A percentile compares a stretch with the other conserved stretches of the same genome.
These are phyloP conservation scores for Eudyptes chrysolophus DNA, from an alignment of 2,113 vertebrate species.

Conservation along the genomic window DNA sequence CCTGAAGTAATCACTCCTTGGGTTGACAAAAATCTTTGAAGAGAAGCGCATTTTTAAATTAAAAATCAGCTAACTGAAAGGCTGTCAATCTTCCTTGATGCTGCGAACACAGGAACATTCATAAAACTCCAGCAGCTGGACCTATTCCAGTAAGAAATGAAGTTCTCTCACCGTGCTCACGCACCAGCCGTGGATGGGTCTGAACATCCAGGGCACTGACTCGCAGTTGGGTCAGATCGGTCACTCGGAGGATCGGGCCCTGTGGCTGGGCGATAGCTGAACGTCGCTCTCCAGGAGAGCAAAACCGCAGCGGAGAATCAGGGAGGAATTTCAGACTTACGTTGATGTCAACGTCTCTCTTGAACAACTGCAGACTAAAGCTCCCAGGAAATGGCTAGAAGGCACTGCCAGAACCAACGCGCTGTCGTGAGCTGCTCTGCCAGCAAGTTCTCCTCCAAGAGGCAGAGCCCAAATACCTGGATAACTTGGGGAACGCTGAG, in stretches of 20 bases:
- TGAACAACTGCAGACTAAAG: not conserved
- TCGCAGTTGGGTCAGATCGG: rapidly evolving
- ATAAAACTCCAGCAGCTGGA: not conserved
- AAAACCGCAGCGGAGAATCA: not conserved
- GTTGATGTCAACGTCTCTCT: not conserved
- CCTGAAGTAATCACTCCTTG: not conserved
- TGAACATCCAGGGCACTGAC: too few species aligned
- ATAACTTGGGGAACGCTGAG: not conserved
- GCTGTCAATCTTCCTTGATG: not conserved
- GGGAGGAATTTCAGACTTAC: not conserved
- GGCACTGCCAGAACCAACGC: not conserved
- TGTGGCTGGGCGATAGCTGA: not conserved
- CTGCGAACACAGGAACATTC: not conserved
- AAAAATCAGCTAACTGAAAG: not conserved
- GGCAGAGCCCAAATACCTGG: not conserved
- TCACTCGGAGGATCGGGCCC: not conserved
- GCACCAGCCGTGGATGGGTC: not conserved
- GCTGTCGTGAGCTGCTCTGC: not conserved
- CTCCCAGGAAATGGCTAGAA: not conserved
- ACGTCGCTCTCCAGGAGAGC: not conserved
- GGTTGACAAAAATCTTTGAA: not conserved
- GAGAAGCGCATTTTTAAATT: not conserved
- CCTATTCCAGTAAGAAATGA: not conserved
- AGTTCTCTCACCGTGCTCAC: rapidly evolving
- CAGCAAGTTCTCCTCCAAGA: not conserved